phyloP scores from a whole-genome alignment of 2,113 vertebrate genomes.

The Megaceryle torquata region DNA sequence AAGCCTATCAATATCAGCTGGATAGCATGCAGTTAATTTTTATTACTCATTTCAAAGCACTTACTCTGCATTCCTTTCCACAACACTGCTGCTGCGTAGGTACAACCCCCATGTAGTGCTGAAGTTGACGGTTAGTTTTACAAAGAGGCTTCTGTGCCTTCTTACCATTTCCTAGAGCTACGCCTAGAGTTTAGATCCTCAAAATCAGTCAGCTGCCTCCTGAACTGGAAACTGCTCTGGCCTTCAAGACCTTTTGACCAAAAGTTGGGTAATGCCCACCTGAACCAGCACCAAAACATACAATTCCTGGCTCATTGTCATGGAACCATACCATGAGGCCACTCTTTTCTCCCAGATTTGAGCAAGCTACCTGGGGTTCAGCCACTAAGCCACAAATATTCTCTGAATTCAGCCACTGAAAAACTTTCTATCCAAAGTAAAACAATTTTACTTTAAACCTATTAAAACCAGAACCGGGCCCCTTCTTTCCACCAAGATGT shows the following conservation, averaged over 20 bases:
- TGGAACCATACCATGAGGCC: too few relatives aligned
- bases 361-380: neutral
- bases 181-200: neutral
- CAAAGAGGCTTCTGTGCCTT: neutral
- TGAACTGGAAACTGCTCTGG: neutral
- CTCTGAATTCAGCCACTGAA: neutral
- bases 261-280: neutral
- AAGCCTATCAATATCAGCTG: neutral
- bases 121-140: neutral
- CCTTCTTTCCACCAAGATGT: neutral
- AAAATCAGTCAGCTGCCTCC: neutral
- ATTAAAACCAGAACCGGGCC: neutral
- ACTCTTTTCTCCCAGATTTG: neutral
- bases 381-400: neutral
- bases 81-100: neutral
- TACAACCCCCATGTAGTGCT: fast-evolving
- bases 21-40: neutral
- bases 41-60: neutral
- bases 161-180: neutral
- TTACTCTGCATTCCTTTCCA: neutral
- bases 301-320: neutral
- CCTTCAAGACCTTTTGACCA: neutral
- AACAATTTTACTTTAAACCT: neutral
- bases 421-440: neutral
- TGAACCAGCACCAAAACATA: neutral